A percentile compares a stretch with the other conserved stretches of the same genome.
Conservation (phyloP, 2,797 vertebrate species). For the Harpagifer antarcticus region DNA sequence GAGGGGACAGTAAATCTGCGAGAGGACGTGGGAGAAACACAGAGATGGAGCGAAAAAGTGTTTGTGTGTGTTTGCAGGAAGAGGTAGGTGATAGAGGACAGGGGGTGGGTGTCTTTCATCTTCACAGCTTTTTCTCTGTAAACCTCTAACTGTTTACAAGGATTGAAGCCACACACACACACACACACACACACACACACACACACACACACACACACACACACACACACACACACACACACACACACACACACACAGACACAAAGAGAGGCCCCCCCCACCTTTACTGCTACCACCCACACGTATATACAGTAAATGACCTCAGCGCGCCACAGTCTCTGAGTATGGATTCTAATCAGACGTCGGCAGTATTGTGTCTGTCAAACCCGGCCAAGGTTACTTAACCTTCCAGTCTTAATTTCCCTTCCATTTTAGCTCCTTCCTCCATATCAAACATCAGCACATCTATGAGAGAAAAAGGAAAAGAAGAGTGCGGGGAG, state of each 20-base stretch:
- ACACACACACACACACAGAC: conserved; percentile 26
- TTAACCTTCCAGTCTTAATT: conserved; percentile 84
- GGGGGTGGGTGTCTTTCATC: conserved; percentile 79
- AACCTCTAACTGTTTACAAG: conserved; percentile 83
- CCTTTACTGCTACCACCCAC: conserved; percentile 63
- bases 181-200: conserved; percentile 21
- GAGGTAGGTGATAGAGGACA: conserved; percentile 71
- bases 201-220: no score
- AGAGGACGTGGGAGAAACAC: conserved; percentile 74
- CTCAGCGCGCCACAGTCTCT: conserved; percentile 73
- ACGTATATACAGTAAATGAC: conserved; percentile 81
- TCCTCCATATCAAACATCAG: conserved; percentile 83
- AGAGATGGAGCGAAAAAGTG: conserved; percentile 47
- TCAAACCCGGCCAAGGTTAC: conserved; percentile 84
- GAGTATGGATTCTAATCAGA: conserved; percentile 81
- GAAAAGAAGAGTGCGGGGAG: conserved; percentile 62
- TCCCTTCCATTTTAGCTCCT: conserved; percentile 82
- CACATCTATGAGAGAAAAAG: conserved; percentile 70
- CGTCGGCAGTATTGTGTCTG: conserved; percentile 82
- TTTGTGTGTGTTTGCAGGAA: conserved; percentile 62
- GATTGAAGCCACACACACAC: conserved; percentile 56
- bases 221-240: conserved; percentile 22
- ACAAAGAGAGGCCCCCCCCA: conserved; percentile 25
- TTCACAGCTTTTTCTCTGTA: conserved; percentile 80
- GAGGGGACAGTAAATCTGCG: conserved; percentile 83